These are phyloP conservation scores for Regulus satrapa DNA, from an alignment of 2,113 vertebrate genomes.

Conservation along the genomic window DNA sequence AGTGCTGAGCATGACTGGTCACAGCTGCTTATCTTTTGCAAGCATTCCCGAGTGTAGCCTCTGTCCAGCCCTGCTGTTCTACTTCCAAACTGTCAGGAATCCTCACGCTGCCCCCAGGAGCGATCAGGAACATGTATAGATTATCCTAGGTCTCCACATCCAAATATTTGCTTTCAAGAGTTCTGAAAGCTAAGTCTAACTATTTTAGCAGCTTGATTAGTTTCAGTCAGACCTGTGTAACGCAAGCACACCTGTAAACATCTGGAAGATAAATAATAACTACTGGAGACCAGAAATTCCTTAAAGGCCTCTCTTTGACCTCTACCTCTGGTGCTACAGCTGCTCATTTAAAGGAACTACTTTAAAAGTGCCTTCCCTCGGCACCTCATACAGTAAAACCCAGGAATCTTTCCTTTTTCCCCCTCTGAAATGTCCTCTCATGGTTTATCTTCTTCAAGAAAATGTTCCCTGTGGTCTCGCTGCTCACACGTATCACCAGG, in stretches of 20 bases:
- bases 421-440: not conserved
- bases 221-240: not conserved
- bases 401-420: not conserved
- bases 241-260: not conserved
- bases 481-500: accelerated
- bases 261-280: not conserved
- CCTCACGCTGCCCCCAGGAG: not conserved
- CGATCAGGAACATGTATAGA: accelerated
- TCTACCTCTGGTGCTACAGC: not conserved
- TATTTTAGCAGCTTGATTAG: not conserved
- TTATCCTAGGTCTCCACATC: not conserved
- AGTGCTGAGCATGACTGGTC: not conserved
- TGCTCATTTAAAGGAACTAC: not conserved
- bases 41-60: not conserved
- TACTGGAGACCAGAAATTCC: not conserved
- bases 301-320: not conserved
- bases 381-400: not conserved
- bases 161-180: not conserved
- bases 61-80: not conserved
- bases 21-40: not conserved
- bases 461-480: accelerated
- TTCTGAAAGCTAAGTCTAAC: not conserved
- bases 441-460: not conserved
- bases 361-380: not conserved
- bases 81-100: not conserved